Evolutionary conservation across 1,140 invertebrate species (phyloP).

Genomic region (Hetaerina americana): DNA sequence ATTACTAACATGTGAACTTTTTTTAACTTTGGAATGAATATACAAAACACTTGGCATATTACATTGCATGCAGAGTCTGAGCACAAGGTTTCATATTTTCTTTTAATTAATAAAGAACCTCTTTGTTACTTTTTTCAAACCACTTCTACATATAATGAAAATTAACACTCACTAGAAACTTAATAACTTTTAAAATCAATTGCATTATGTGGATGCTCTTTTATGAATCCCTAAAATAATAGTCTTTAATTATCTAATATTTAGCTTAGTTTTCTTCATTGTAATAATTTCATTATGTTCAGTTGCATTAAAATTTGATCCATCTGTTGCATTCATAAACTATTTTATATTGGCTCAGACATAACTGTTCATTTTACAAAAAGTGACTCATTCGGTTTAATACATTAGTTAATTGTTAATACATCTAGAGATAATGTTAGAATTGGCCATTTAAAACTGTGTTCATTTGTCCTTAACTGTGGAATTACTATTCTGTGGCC

Average conservation of each 20-base stretch:
- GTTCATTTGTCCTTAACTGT: neutral
- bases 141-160: neutral
- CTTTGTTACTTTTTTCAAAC: no score
- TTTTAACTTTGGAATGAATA: no score
- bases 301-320: neutral
- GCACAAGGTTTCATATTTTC: no score
- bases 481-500: slow-evolving; percentile 11
- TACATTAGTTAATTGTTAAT: neutral
- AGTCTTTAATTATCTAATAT: neutral
- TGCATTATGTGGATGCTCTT: neutral
- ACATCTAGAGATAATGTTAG: neutral
- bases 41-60: no score
- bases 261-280: neutral
- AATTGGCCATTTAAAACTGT: neutral
- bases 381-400: neutral
- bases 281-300: neutral
- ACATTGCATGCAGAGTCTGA: no score
- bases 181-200: slow-evolving; percentile 1
- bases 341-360: neutral
- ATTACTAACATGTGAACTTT: no score
- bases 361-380: neutral
- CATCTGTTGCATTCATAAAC: neutral
- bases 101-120: no score
- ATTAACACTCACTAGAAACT: neutral
- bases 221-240: neutral